phyloP scores from a whole-genome alignment of 2,113 vertebrate species.

The Anarhynchus alexandrinus region DNA sequence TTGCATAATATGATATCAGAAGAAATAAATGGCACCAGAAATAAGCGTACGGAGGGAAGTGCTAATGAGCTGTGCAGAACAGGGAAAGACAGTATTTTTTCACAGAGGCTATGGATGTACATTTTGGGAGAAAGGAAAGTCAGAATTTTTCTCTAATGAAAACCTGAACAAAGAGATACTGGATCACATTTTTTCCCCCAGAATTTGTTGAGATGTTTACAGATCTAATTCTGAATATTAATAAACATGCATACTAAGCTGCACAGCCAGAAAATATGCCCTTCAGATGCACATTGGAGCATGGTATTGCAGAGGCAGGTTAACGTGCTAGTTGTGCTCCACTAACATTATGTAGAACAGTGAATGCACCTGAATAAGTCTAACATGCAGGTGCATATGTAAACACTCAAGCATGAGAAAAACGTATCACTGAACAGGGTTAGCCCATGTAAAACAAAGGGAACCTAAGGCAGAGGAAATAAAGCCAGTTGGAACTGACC shows the following conservation, averaged over 20 bases:
- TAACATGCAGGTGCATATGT: background rate
- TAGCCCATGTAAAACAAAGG: background rate
- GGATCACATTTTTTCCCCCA: background rate
- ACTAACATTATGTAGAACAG: background rate
- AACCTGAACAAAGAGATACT: conserved; percentile 5
- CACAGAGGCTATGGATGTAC: background rate
- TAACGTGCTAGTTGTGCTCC: background rate
- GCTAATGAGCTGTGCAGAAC: conserved; percentile 54
- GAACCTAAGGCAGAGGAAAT: background rate
- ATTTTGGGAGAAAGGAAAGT: background rate
- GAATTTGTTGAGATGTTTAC: conserved; percentile 19
- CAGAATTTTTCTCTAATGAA: conserved; percentile 18
- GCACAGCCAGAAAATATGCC: background rate
- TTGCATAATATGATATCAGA: conserved; percentile 60
- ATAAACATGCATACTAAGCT: background rate
- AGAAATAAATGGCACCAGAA: conserved; percentile 62
- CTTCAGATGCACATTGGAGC: background rate
- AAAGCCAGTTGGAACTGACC: background rate
- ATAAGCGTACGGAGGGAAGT: conserved; percentile 38
- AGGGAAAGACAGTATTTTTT: conserved; percentile 32
- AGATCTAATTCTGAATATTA: conserved; percentile 7
- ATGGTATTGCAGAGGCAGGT: background rate
- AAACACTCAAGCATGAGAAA: background rate
- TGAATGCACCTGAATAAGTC: background rate
- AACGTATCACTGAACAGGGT: background rate